Conservation (phyloP, 2,797 vertebrate species). For the Coracias cyanogaster region DNA sequence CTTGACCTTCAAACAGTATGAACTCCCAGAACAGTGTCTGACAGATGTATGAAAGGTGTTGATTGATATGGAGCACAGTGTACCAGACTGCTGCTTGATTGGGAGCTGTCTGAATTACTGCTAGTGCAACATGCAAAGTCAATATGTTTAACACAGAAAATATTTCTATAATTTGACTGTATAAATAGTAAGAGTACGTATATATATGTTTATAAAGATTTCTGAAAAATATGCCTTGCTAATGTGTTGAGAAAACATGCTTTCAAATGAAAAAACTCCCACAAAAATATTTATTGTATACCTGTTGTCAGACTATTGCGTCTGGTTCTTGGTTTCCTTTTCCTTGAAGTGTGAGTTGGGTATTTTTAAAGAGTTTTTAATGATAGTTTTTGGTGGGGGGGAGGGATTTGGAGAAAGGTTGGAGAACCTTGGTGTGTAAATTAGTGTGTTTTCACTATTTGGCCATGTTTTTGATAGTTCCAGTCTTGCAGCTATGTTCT, state of each 20-base stretch:
- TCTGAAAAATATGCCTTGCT: not conserved
- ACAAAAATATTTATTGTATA: not conserved
- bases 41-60: not conserved
- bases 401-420: not conserved
- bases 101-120: not conserved
- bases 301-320: not conserved
- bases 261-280: not conserved
- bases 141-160: not conserved
- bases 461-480: not conserved
- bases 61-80: not conserved
- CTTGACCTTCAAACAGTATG: not conserved
- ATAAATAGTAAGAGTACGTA: not conserved
- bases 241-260: not conserved
- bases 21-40: not conserved
- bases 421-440: not conserved
- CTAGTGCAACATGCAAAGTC: not conserved
- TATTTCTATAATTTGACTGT: not conserved
- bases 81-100: not conserved
- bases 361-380: not conserved
- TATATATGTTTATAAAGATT: not conserved
- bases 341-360: not conserved
- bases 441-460: not conserved
- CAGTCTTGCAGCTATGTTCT: rapidly evolving
- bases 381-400: not conserved
- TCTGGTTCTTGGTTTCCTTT: not conserved